Base-by-base conservation (phyloP, 1,140 invertebrate species). In the Centruroides sculpturatus region DNA sequence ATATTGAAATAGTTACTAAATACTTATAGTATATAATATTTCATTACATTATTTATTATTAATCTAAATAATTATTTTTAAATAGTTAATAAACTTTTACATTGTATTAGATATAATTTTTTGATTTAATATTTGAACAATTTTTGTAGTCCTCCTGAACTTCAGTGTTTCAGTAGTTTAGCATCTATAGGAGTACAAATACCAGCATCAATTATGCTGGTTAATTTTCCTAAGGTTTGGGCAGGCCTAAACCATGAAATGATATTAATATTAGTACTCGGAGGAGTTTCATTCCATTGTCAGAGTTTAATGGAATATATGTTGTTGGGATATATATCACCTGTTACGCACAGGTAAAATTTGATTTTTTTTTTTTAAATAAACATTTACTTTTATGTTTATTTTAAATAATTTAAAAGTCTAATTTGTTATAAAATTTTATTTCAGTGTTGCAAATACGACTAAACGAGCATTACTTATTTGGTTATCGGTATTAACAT, bases 281-380 rank as follows among this genome's bases (percentile, higher is more conserved):
- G 89, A 74, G 87, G 87, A 58, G 69, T 89, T 6, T 88, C 87
- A 71, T 91, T 89, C 72, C 88, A 91, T 73, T 86, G 86, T 70
- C 88, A 90, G 81, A 88, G 85, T 73, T 87, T 90, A 67, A 85
- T 85, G 59, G 87, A 87, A 9, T 90, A 89, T 75, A 85, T 86
- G 54, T 79, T 90, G 56, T 87, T 91, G 83, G 84, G 85, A 69
- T 88, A 87, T 69, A 87, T 90, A 70, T 87, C 84, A 74, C 87
- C 87, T 49, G 85, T 90, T 11, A 89, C 87, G 47, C 86, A 91
- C 69, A 89, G 87, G 87, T 89, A 35, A 49, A 48, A 41, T 47
- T 35, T 59, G 48, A 35, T 53, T 35, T 1, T 53, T 8, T 53
- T 53, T 34, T 8, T 53, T 34, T 8, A 36, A n/a, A 34, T 53